phyloP scores from a whole-genome alignment of 2,797 vertebrate species.

The Pygocentrus nattereri region DNA sequence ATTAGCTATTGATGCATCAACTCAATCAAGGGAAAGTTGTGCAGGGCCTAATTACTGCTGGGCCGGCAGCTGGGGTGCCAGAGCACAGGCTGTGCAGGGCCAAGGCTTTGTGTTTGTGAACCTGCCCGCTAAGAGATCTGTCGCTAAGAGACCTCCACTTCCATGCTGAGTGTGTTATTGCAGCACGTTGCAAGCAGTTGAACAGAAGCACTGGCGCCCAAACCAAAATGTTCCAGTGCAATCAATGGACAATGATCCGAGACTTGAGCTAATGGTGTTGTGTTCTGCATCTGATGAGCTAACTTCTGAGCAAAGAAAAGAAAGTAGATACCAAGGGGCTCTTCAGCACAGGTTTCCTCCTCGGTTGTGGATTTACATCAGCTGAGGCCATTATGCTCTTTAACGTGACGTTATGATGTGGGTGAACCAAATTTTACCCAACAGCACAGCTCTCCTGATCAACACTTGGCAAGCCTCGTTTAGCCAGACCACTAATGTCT shows the following conservation, averaged over 20 bases:
- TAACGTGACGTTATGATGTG: neutral
- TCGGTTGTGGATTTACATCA: constrained; percentile 20
- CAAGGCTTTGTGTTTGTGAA: constrained; percentile 32
- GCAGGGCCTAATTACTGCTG: constrained; percentile 62
- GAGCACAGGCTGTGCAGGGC: constrained; percentile 7
- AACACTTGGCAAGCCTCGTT: neutral
- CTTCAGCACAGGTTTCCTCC: neutral
- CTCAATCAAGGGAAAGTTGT: constrained; percentile 50
- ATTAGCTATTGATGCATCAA: constrained; percentile 59
- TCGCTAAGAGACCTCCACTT: constrained; percentile 48
- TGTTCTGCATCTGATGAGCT: constrained; percentile 8
- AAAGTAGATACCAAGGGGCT: constrained; percentile 21
- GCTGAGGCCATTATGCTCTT: neutral
- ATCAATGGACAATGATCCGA: constrained; percentile 52
- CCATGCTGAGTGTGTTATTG: constrained; percentile 51
- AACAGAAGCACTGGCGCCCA: constrained; percentile 24
- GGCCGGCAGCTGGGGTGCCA: neutral
- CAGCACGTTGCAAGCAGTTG: constrained; percentile 38
- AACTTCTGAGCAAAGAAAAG: constrained; percentile 12
- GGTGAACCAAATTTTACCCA: constrained; percentile 22
- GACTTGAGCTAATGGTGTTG: constrained; percentile 34
- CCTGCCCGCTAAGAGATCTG: constrained; percentile 34
- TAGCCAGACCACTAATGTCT: neutral
- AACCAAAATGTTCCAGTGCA: constrained; percentile 37
- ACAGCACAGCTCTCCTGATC: neutral